Evolutionary conservation across 2,888 invertebrate genomes (phyloP), one percentile per base, ranked within the genome.

Genomic region (Ectobius pallidus): DNA sequence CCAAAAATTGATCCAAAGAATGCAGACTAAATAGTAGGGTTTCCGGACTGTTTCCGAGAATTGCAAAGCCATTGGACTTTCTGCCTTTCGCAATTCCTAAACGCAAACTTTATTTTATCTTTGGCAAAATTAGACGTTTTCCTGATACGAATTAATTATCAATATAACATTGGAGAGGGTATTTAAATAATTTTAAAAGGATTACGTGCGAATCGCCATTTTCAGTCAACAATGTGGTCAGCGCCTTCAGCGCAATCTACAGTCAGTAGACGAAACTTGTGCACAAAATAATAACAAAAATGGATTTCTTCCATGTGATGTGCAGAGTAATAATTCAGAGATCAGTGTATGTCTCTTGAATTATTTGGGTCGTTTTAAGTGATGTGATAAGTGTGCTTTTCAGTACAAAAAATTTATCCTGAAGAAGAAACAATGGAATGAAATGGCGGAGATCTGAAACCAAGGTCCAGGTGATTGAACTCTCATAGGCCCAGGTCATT

Each of bases 401-500:
- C 18, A 14, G n/a, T 22, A 44, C 2, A 14, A 46, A 25, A 27
- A 25, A 46, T 11, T 25, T 30, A 34, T 42, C 18, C 20, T 25
- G 44, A 44, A 44, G 16, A 27, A 27, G 44, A 25, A 22, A 65
- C 27, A 39, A 65, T 65, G 27, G 27, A 65, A 65, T 65, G 65
- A 65, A 65, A 46, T 44, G 27, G 27, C n/a, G n/a, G 39, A 65
- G 46, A 34, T 65, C 39, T 25, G 65, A 39, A 65, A 65, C 65
- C 65, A 70, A 70, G 58, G 58, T 70, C 52, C 69, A 70, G 69
- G 69, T 70, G 69, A 70, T 70, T 70, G 69, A 70, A 70, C 69
- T 58, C 58, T 55, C n/a, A 25, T 52, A 70, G 61, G 52, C 69
- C 55, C 65, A n/a, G 65, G 65, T 65, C 65, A 65, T 65, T 65